Percentiles rank a stretch among this genome's conserved stretches.
phyloP scores from a whole-genome alignment of 2,888 invertebrate species.

The Chloroclysta siterata region DNA sequence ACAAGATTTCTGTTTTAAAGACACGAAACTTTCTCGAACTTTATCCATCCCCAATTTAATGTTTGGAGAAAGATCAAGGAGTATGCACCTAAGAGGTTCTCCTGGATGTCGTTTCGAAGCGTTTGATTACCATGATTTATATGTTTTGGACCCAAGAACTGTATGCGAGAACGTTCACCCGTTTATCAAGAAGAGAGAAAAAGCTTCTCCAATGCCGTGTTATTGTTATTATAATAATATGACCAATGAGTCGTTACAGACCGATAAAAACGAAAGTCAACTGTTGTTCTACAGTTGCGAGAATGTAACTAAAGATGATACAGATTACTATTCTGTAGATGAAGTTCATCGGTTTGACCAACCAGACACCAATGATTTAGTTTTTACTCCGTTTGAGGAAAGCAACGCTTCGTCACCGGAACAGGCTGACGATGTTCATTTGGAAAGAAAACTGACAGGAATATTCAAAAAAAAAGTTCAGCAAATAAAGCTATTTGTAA shows the following conservation, averaged over 20 bases:
- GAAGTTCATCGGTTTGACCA: slow-evolving; percentile 23
- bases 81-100: slow-evolving; percentile 61
- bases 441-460: slow-evolving; percentile 28
- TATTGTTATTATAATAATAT: slow-evolving; percentile 50
- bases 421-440: background rate
- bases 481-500: slow-evolving; percentile 58
- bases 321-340: slow-evolving; percentile 24
- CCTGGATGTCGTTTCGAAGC: slow-evolving; percentile 56
- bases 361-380: background rate
- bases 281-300: slow-evolving; percentile 58
- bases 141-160: slow-evolving; percentile 56
- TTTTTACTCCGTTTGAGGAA: background rate
- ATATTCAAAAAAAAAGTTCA: slow-evolving; percentile 58
- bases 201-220: slow-evolving; percentile 57
- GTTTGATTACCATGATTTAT: slow-evolving; percentile 56
- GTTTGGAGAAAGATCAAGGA: slow-evolving; percentile 41
- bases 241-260: slow-evolving; percentile 25
- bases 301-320: slow-evolving; percentile 34
- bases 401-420: slow-evolving; percentile 13
- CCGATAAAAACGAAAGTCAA: slow-evolving; percentile 40
- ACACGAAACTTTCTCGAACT: slow-evolving; percentile 21
- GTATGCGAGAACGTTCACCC: slow-evolving; percentile 52
- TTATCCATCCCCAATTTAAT: slow-evolving; percentile 47
- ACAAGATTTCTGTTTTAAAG: slow-evolving; percentile 1
- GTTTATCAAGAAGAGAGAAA: slow-evolving; percentile 58